A percentile compares a stretch with the other conserved stretches of the same genome.
Conservation (phyloP, 2,888 invertebrate species). For the Hydropsyche betteni region DNA sequence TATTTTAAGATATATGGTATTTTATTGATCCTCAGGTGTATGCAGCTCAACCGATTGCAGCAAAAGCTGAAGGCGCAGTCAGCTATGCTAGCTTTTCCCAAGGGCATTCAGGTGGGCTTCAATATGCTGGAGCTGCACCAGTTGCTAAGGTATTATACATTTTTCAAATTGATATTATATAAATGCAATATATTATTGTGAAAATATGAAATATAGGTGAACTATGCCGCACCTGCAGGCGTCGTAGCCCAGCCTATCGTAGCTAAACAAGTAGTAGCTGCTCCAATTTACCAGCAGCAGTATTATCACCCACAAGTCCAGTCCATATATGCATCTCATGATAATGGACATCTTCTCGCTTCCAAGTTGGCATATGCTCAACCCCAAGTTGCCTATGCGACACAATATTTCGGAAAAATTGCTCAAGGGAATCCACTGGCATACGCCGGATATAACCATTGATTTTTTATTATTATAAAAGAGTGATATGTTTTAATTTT, state of each 20-base stretch:
- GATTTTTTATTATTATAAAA: slow-evolving; percentile 9
- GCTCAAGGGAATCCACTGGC: slow-evolving; percentile 43
- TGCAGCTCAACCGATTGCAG: slow-evolving; percentile 36
- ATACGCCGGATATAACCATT: slow-evolving; percentile 48
- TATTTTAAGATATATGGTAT: background rate
- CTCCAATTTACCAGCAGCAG: slow-evolving; percentile 43
- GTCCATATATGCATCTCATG: slow-evolving; percentile 39
- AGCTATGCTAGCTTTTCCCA: slow-evolving; percentile 49
- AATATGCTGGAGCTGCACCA: slow-evolving; percentile 29
- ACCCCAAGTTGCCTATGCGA: slow-evolving; percentile 41
- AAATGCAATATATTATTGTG: too few relatives aligned
- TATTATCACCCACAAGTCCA: slow-evolving; percentile 39
- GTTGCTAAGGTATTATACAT: slow-evolving; percentile 29
- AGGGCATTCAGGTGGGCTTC: slow-evolving; percentile 37
- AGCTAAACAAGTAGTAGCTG: slow-evolving; percentile 43
- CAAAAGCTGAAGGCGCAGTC: slow-evolving; percentile 43
- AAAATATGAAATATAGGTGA: slow-evolving; percentile 30
- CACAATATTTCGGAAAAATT: slow-evolving; percentile 48
- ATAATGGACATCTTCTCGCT: slow-evolving; percentile 24
- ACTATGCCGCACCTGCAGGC: slow-evolving; percentile 32
- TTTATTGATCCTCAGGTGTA: slow-evolving; percentile 40
- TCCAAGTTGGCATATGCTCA: slow-evolving; percentile 37
- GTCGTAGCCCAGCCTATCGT: slow-evolving; percentile 38
- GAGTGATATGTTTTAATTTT: slow-evolving; percentile 1
- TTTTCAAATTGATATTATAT: too few relatives aligned